These are phyloP conservation scores for Bujurquina vittata DNA, from an alignment of 2,113 vertebrate genomes.

Conservation along the genomic window DNA sequence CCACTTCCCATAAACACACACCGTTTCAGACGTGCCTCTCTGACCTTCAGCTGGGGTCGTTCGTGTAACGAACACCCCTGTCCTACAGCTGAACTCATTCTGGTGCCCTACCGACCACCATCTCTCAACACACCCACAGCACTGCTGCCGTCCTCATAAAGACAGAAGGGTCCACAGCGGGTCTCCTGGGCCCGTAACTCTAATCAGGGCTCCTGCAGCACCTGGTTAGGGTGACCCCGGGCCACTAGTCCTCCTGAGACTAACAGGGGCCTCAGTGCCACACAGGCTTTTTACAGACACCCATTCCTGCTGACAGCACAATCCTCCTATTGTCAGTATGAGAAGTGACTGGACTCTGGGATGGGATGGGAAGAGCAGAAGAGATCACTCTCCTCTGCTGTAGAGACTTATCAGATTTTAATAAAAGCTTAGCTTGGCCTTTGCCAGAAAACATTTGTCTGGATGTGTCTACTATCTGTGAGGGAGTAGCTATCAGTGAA, in stretches of 20 bases:
- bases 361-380: constrained; percentile 25
- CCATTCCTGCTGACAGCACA: constrained; percentile 57
- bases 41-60: constrained; percentile 54
- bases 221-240: constrained; percentile 67
- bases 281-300: constrained; percentile 54
- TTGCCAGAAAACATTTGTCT: constrained; percentile 39
- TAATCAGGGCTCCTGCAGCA: constrained; percentile 70
- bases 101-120: constrained; percentile 38
- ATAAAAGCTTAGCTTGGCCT: constrained; percentile 38
- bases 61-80: constrained; percentile 77
- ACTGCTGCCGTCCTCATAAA: constrained; percentile 38
- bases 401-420: constrained; percentile 47
- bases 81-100: constrained; percentile 73
- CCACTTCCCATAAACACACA: constrained; percentile 46
- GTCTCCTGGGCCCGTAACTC: constrained; percentile 69
- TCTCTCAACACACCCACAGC: constrained; percentile 40
- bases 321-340: constrained; percentile 64
- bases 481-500: constrained; percentile 10
- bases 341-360: constrained; percentile 39
- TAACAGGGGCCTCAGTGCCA: constrained; percentile 47
- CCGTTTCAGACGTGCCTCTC: constrained; percentile 45
- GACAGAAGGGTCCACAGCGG: constrained; percentile 40
- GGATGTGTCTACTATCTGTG: constrained; percentile 28
- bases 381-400: constrained; percentile 25
- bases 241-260: constrained; percentile 61